Conservation (phyloP, 2,797 vertebrate genomes). For the Sphaeramia orbicularis region DNA sequence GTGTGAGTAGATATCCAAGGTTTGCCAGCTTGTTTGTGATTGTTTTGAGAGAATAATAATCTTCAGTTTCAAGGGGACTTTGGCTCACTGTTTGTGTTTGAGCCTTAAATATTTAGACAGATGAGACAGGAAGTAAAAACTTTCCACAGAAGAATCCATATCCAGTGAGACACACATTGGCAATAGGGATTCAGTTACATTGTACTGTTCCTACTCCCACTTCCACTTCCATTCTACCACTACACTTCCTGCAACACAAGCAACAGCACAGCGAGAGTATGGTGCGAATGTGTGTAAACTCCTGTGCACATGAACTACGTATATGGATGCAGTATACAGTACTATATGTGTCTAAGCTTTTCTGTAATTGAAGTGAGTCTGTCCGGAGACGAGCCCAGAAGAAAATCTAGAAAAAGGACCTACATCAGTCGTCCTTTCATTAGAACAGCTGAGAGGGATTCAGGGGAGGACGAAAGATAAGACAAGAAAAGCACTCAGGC, state of each 20-base stretch:
- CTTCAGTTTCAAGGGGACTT: no score
- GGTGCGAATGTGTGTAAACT: slow-evolving; percentile 6
- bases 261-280: slow-evolving; percentile 11
- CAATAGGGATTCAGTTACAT: slow-evolving; percentile 73
- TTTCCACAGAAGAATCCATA: slow-evolving; percentile 35
- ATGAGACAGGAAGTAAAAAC: not conserved
- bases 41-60: no score
- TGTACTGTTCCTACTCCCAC: slow-evolving; percentile 53
- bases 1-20: no score
- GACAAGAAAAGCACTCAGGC: no score
- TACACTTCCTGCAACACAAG: slow-evolving; percentile 16
- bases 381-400: slow-evolving; percentile 43
- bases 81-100: no score
- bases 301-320: slow-evolving; percentile 5
- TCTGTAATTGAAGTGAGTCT: slow-evolving; percentile 41
- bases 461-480: no score
- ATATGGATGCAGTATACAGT: slow-evolving; percentile 5
- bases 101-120: not conserved
- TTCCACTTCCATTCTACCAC: slow-evolving; percentile 4
- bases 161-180: slow-evolving; percentile 33
- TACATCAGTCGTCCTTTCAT: slow-evolving; percentile 58
- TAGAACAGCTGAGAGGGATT: slow-evolving; percentile 34
- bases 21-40: no score
- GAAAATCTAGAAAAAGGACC: slow-evolving; percentile 48
- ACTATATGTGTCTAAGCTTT: not conserved